Conservation (phyloP, 2,888 invertebrate genomes). For the Leptura quadrifasciata region DNA sequence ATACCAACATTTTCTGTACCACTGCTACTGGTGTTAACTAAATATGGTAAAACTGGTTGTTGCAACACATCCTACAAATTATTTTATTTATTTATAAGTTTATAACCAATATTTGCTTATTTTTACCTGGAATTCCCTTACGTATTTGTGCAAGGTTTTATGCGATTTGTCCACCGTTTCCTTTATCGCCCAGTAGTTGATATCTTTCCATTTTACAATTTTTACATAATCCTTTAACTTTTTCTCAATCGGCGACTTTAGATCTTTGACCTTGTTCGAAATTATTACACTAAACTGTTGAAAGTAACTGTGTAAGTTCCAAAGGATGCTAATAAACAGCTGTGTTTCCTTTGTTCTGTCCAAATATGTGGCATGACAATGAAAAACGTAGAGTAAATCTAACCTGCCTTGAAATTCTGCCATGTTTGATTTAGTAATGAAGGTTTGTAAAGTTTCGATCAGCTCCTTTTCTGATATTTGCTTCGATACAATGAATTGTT, state of each 20-base stretch:
- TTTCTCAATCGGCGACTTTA: slow-evolving; percentile 90
- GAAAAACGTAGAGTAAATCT: slow-evolving; percentile 86
- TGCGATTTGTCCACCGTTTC: slow-evolving; percentile 93
- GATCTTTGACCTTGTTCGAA: slow-evolving; percentile 78
- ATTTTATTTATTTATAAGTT: not conserved
- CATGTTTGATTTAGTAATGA: slow-evolving; percentile 88
- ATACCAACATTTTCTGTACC: slow-evolving; percentile 75
- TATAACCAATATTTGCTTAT: not conserved
- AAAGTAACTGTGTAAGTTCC: slow-evolving; percentile 91
- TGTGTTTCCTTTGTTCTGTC: slow-evolving; percentile 68
- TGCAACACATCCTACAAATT: slow-evolving; percentile 75
- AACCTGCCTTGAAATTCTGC: slow-evolving; percentile 90
- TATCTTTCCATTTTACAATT: slow-evolving; percentile 95
- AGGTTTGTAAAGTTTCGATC: slow-evolving; percentile 82
- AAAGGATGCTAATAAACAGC: slow-evolving; percentile 81
- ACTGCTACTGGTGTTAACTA: slow-evolving; percentile 71
- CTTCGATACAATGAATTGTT: slow-evolving; percentile 76
- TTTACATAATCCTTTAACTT: slow-evolving; percentile 95
- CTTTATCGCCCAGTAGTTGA: slow-evolving; percentile 95
- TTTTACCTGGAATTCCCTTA: slow-evolving; percentile 87
- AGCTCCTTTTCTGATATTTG: slow-evolving; percentile 70
- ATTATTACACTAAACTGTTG: slow-evolving; percentile 84
- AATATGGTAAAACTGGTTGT: slow-evolving; percentile 74
- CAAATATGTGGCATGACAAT: slow-evolving; percentile 84
- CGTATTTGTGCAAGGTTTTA: slow-evolving; percentile 88